Conservation (phyloP, 2,113 vertebrate genomes). For the Syngnathus scovelli region DNA sequence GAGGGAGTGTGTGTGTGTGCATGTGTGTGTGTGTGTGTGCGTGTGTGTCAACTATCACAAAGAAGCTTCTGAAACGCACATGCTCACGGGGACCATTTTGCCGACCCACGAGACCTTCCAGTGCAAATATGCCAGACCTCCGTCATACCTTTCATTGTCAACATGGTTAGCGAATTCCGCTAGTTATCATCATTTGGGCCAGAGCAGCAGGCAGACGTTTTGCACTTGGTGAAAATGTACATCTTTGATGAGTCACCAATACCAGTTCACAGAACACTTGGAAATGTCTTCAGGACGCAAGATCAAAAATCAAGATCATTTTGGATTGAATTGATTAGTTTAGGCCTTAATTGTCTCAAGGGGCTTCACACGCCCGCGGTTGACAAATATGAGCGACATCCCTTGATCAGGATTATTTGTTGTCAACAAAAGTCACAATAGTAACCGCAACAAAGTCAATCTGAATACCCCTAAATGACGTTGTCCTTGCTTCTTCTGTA, state of each 20-base stretch:
- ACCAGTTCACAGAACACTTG: not conserved
- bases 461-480: no score
- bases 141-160: conserved; percentile 43
- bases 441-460: no score
- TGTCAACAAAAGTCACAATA: no score
- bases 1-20: no score
- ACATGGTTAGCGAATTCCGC: not conserved
- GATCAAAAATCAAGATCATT: no score
- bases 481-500: no score
- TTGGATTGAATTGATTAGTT: no score
- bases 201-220: not conserved
- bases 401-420: no score
- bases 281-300: not conserved
- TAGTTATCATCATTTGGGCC: not conserved
- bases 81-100: conserved; percentile 55
- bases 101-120: conserved; percentile 41
- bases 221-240: not conserved
- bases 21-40: conserved; percentile 44
- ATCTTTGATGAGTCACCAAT: not conserved
- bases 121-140: conserved; percentile 54
- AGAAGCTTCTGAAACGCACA: conserved; percentile 59
- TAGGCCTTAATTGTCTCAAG: no score
- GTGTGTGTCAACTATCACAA: conserved; percentile 77
- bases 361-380: no score
- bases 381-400: no score